A percentile compares a stretch with the other conserved stretches of the same genome.
Evolutionary conservation across 2,797 vertebrate genomes (phyloP).

Genomic region (Heteromormyrus szaboi): DNA sequence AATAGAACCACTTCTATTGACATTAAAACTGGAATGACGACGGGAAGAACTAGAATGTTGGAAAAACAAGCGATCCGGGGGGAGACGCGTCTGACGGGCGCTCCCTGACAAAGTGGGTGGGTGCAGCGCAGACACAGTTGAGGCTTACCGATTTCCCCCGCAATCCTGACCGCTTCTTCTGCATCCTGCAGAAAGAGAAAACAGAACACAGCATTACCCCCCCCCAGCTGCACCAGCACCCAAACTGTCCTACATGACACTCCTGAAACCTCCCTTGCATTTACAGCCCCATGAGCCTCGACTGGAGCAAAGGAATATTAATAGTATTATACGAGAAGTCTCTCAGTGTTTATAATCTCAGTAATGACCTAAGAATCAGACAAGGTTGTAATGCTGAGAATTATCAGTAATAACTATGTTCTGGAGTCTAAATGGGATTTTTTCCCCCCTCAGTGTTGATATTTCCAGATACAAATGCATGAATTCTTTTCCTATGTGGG

Average conservation of each 20-base stretch:
- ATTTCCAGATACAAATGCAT: not conserved
- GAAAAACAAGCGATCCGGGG: not conserved
- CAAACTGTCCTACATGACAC: slow-evolving; percentile 69
- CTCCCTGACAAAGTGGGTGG: not conserved
- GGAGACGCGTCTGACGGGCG: not conserved
- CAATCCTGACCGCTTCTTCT: slow-evolving; percentile 91
- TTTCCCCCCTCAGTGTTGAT: not conserved
- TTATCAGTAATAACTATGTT: not conserved
- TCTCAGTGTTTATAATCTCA: slow-evolving; percentile 73
- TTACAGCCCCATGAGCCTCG: slow-evolving; percentile 71
- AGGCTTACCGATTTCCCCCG: slow-evolving; percentile 87
- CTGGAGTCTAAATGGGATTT: not conserved
- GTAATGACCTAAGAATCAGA: slow-evolving; percentile 59
- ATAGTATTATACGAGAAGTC: slow-evolving; percentile 67
- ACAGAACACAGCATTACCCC: slow-evolving; percentile 67
- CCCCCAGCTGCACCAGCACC: slow-evolving; percentile 47
- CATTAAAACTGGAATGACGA: not conserved
- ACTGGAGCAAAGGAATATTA: slow-evolving; percentile 70
- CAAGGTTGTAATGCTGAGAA: not conserved
- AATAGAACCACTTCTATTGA: not conserved
- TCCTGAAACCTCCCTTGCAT: slow-evolving; percentile 72
- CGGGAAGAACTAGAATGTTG: not conserved
- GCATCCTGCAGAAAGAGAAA: slow-evolving; percentile 76
- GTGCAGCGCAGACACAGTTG: not conserved
- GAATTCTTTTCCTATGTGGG: slow-evolving; percentile 1